phyloP scores from a whole-genome alignment of 2,888 invertebrate species.

The Nymphalis polychloros region DNA sequence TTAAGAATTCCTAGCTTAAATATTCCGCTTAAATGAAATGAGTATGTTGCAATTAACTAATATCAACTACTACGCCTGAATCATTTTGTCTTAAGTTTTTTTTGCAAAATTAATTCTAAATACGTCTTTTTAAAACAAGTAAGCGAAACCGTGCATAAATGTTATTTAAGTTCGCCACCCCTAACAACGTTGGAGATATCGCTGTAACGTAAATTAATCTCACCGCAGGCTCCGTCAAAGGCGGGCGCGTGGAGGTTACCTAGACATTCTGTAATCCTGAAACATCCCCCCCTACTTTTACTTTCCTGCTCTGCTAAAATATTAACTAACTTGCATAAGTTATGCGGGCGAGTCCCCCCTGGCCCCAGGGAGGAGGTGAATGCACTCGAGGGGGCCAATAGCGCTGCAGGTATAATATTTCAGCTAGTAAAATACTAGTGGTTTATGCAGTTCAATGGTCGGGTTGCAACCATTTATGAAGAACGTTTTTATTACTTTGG shows the following conservation, averaged over 20 bases:
- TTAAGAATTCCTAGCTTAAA: too few relatives aligned
- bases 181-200: slow-evolving; percentile 24
- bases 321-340: slow-evolving; percentile 78
- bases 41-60: too few relatives aligned
- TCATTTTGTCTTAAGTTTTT: not conserved
- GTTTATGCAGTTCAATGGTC: slow-evolving; percentile 47
- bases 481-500: slow-evolving; percentile 13
- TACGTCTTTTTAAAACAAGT: not conserved
- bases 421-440: slow-evolving; percentile 41
- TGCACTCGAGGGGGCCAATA: slow-evolving; percentile 47
- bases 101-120: not conserved
- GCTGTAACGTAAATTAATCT: slow-evolving; percentile 32
- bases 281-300: slow-evolving; percentile 57
- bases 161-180: not conserved
- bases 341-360: slow-evolving; percentile 46
- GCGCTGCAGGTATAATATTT: slow-evolving; percentile 44
- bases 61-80: too few relatives aligned
- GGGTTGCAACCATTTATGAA: slow-evolving; percentile 27
- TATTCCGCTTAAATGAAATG: too few relatives aligned
- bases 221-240: slow-evolving; percentile 35
- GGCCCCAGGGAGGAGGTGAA: slow-evolving; percentile 55
- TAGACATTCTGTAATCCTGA: slow-evolving; percentile 41
- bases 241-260: slow-evolving; percentile 27
- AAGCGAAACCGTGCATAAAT: not conserved
- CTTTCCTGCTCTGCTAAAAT: slow-evolving; percentile 71